phyloP scores from a whole-genome alignment of 2,113 vertebrate species.

The Microtus ochrogaster region DNA sequence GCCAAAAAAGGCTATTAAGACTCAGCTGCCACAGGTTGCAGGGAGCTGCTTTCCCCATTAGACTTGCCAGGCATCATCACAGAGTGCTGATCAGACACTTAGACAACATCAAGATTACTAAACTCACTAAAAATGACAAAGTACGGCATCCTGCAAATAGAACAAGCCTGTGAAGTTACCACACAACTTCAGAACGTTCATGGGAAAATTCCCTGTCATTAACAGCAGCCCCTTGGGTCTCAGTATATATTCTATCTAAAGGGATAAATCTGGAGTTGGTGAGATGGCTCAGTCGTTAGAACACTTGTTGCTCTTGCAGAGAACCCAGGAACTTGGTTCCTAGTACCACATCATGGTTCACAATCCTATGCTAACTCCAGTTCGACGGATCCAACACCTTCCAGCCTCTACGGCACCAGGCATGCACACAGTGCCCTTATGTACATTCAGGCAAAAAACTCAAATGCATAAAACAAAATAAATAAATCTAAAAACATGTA shows the following conservation, averaged over 20 bases:
- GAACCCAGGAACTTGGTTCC: neutral
- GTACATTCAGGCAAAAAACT: neutral
- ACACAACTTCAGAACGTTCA: conserved; percentile 40
- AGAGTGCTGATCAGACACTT: conserved; percentile 59
- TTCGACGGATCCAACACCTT: neutral
- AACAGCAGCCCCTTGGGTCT: conserved; percentile 24
- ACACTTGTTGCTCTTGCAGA: neutral
- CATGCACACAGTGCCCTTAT: neutral
- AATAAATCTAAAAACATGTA: neutral
- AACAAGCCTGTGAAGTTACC: conserved; percentile 62
- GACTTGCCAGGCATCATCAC: conserved; percentile 62
- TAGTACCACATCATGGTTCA: neutral
- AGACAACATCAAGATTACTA: conserved; percentile 65
- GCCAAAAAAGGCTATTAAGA: conserved; percentile 61
- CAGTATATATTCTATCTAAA: conserved; percentile 37
- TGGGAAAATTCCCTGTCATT: conserved; percentile 33
- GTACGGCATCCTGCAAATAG: conserved; percentile 65
- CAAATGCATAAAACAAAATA: neutral
- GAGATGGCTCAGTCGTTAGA: neutral
- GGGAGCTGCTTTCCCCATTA: conserved; percentile 37
- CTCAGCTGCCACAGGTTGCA: conserved; percentile 69
- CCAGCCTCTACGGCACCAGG: neutral
- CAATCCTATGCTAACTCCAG: neutral
- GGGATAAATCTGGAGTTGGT: neutral
- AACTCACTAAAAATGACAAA: conserved; percentile 69